Percentiles rank a stretch among this genome's conserved stretches.
These are phyloP conservation scores for Bombus sylvicola DNA, from an alignment of 1,140 invertebrate species.

Conservation along the genomic window DNA sequence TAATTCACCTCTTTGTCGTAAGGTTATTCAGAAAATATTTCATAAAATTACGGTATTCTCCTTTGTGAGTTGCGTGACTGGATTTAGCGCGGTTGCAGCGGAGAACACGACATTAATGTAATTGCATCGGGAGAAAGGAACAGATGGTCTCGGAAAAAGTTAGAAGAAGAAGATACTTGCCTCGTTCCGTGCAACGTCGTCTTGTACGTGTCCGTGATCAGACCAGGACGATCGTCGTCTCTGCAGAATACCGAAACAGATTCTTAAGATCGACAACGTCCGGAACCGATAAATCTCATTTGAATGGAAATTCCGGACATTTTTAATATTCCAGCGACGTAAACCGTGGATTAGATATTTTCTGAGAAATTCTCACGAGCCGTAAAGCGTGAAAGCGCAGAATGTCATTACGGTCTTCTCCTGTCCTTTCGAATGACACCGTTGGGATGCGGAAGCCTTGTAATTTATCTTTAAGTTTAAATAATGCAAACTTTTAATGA, in stretches of 20 bases:
- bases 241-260: slow-evolving; percentile 33
- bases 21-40: slow-evolving; percentile 24
- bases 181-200: not conserved
- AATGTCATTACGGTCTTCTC: slow-evolving; percentile 27
- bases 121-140: slow-evolving; percentile 4
- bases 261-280: slow-evolving; percentile 20
- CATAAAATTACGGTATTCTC: slow-evolving; percentile 1
- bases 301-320: slow-evolving; percentile 45
- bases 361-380: slow-evolving; percentile 26
- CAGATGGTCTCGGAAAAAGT: not conserved
- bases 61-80: not conserved
- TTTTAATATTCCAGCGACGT: slow-evolving; percentile 45
- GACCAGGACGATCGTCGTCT: not conserved
- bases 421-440: slow-evolving; percentile 38
- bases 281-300: slow-evolving; percentile 44
- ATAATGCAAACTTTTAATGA: slow-evolving; percentile 70
- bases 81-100: not conserved
- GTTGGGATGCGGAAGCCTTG: slow-evolving; percentile 29
- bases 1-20: slow-evolving; percentile 21
- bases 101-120: not conserved
- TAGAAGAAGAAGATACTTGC: not conserved
- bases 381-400: not conserved
- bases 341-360: not conserved
- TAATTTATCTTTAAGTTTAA: slow-evolving; percentile 65
- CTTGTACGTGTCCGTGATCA: not conserved